Evolutionary conservation across 2,113 vertebrate species (phyloP), one percentile per base, ranked within the genome.

Genomic region (Scophthalmus maximus): DNA sequence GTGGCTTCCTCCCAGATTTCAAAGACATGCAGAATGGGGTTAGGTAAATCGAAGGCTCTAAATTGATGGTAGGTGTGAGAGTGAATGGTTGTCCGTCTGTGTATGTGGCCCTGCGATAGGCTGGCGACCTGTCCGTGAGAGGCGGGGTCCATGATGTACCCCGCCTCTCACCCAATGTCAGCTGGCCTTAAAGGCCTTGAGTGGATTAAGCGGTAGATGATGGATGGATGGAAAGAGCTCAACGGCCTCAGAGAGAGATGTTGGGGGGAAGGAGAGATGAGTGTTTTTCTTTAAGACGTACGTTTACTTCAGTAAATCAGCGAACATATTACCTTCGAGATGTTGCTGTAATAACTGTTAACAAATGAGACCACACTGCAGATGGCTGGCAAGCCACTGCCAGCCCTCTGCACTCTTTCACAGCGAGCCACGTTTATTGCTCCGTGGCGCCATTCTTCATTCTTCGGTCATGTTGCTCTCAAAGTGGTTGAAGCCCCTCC

Each of bases 161-260:
- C n/a, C n/a, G n/a, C n/a, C n/a, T n/a, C n/a, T n/a, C n/a, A n/a
- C n/a, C n/a, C n/a, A n/a, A n/a, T n/a, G n/a, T n/a, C n/a, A n/a
- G n/a, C n/a, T n/a, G n/a, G n/a, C n/a, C n/a, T n/a, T n/a, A n/a
- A n/a, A n/a, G n/a, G n/a, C n/a, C n/a, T n/a, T n/a, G n/a, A n/a
- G n/a, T n/a, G n/a, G n/a, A n/a, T n/a, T n/a, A n/a, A n/a, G n/a
- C n/a, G n/a, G n/a, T n/a, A n/a, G n/a, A n/a, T n/a, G n/a, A n/a
- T n/a, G n/a, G n/a, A 88, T 79, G 81, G 82, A 80, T 76, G 59
- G 76, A 86, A 26, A 20, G 62, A 53, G 51, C 44, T 40, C 44
- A 59, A 38, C 36, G 14, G 58, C 53, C 76, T 73, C 40, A 66
- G 67, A 66, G 38, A n/a, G n/a, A n/a, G n/a, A n/a, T n/a, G n/a